Base-by-base conservation (phyloP, 2,797 vertebrate species). In the Acestrorhynchus altus region DNA sequence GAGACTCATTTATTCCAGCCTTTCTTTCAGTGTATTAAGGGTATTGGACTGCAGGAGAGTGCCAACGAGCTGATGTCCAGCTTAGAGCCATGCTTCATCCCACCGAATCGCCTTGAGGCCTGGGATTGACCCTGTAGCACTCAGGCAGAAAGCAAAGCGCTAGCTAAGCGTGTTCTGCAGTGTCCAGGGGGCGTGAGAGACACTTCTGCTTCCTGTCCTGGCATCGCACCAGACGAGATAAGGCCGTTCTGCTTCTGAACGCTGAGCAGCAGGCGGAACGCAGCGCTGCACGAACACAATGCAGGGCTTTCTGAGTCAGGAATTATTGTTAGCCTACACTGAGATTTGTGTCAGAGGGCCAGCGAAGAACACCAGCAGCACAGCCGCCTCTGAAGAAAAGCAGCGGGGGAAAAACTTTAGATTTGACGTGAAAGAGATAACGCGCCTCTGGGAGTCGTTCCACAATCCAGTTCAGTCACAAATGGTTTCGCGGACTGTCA, bases 191-290 rank as follows among this genome's bases (percentile, higher is more conserved):
- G 57, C 69, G 51, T 72, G 31, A 66, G 77, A 46, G 65, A 84
- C 84, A 86, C 84, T 77, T 85, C 59, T 70, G 88, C 84, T 85
- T 81, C 79, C 85, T 64, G 75, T 73, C 74, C 81, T 85, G 78
- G 84, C 77, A 74, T 61, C 72, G 75, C 67, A 11, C 24, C 81
- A 76, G 74, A 76, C 71, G 40, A 74, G 54, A 74, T 61, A 72
- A 59, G 59, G 79, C 47, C 4, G 52, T 76, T 77, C 84, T 68
- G 4, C 35, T 7, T 72, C 28, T 12, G 28, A 10, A 16, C 49
- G 42, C 20, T 5, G 46, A 51, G 47, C 16, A 68, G 8, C 52
- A 11, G 40, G 20, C 16, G 51, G 1, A 24, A 12, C 20, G 39
- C 56, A 42, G 49, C 39, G 59, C 44, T 46, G 59, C 31, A 20